Percentiles rank a stretch among this genome's conserved stretches.
phyloP scores from a whole-genome alignment of 2,113 vertebrate species.

The Trogon surrucura region DNA sequence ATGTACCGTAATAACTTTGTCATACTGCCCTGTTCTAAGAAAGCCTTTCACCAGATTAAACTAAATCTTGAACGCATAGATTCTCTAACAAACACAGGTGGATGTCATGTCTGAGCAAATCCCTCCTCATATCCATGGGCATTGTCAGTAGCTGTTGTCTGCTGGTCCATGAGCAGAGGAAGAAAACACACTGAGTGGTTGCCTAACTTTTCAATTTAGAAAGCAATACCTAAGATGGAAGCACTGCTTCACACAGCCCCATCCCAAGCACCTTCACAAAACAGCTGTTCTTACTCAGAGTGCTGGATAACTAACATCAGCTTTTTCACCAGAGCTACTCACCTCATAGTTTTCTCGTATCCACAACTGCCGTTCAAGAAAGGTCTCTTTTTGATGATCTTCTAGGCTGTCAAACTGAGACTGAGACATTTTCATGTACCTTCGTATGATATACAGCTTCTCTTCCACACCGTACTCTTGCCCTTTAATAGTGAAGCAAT shows the following conservation, averaged over 20 bases:
- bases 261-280: not conserved
- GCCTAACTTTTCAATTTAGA: not conserved
- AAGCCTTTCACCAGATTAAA: not conserved
- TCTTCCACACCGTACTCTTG: constrained; percentile 91
- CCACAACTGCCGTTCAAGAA: constrained; percentile 90
- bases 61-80: not conserved
- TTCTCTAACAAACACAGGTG: not conserved
- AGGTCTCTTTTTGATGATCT: constrained; percentile 81
- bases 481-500: constrained; percentile 89
- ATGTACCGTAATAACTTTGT: not conserved
- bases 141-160: not conserved
- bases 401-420: constrained; percentile 95
- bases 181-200: not conserved
- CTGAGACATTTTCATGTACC: constrained; percentile 93
- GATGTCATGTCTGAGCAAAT: not conserved
- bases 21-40: not conserved
- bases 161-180: not conserved
- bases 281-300: not conserved
- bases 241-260: not conserved
- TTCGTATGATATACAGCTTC: constrained; percentile 93
- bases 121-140: no score
- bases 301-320: not conserved
- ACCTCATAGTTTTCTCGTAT: constrained; percentile 94
- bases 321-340: not conserved
- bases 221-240: not conserved